Evolutionary conservation across 2,888 invertebrate genomes (phyloP), one percentile per base, ranked within the genome.

Genomic region (Morpho achilles): DNA sequence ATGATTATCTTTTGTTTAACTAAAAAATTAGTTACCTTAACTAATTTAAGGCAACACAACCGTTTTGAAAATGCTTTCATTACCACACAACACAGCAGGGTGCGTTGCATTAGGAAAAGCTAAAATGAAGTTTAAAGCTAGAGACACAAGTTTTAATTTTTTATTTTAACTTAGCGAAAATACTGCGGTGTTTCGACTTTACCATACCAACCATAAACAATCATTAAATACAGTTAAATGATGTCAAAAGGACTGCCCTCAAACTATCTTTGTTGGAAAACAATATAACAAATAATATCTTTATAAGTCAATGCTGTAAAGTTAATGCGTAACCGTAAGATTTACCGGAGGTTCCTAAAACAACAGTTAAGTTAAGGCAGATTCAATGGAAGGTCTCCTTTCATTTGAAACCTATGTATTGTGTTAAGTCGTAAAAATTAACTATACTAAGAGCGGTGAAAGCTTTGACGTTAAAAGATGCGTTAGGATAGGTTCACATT

Each of bases 371-470:
- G 56, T 69, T 74, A 71, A 74, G 80, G 80, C 67, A 76, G 70
- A 71, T 73, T 74, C 78, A 73, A 71, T 71, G 75, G 82, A 82
- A 84, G 79, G 76, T 76, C 69, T 75, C 79, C 85, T 82, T 83
- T 81, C 80, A 82, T 76, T 78, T 80, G 82, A 83, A 80, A 74
- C 74, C 67, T 69, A 65, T 68, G 79, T 69, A 74, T 87, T 86
- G 82, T 77, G 74, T 75, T 69, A 68, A 71, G 85, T 85, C 87
- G 84, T 89, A 87, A 88, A 87, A 87, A 87, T 87, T 86, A 81
- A 84, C 84, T 84, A 81, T 75, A 80, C 75, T 78, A 76, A 74
- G 71, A 82, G 82, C 82, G 84, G 85, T 81, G 75, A 84, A 80
- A 82, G 82, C 86, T 87, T 87, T 84, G 82, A 86, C 80, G 82